Base-by-base conservation (phyloP, 2,113 vertebrate species). In the Gambusia affinis region DNA sequence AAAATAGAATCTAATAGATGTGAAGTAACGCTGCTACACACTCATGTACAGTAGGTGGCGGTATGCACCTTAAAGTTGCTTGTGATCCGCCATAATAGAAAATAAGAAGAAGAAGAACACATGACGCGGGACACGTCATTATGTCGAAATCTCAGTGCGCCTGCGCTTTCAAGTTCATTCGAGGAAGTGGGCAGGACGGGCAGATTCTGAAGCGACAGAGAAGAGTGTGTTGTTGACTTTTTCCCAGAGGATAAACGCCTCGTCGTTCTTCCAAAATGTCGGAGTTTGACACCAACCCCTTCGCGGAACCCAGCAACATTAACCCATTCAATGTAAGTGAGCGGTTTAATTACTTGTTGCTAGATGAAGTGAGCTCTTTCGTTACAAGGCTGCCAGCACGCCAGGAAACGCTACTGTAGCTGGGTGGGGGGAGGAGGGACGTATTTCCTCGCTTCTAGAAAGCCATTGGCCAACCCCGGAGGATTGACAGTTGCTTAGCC, bases 241-340 rank as follows among this genome's bases (percentile, higher is more conserved):
- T 39, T 80, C 28, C 66, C 54, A 70, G 60, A 60, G 70, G 57
- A 78, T 29, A 15, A 30, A 75, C 42, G 27, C 14, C 60, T 63
- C 74, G 67, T 29, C 74, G 29, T 19, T 24, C 3, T 31, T 47
- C 80, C 37, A 89, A 80, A 85, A 98, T 98, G 97, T 96, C 96
- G 75, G 92, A 72, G 51, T 96, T 94, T 91, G 96, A 96, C 54
- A 91, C 72, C 54, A 97, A 97, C 89, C 96, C 96, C 22, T 97
- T 97, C 85, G 96, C 95, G 64, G 95, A 96, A 57, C 88, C 96
- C 68, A 91, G 91, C 87, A 93, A 91, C 22, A 93, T 96, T 67
- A 97, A 97, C 83, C 97, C 97, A 0, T 98, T 98, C 79, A 96
- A 97, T 92, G 97, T 98, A 92, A 92, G 87, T 87, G 27, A 0